Evolutionary conservation across 2,113 vertebrate genomes (phyloP).

Genomic region (Urocitellus parryii): DNA sequence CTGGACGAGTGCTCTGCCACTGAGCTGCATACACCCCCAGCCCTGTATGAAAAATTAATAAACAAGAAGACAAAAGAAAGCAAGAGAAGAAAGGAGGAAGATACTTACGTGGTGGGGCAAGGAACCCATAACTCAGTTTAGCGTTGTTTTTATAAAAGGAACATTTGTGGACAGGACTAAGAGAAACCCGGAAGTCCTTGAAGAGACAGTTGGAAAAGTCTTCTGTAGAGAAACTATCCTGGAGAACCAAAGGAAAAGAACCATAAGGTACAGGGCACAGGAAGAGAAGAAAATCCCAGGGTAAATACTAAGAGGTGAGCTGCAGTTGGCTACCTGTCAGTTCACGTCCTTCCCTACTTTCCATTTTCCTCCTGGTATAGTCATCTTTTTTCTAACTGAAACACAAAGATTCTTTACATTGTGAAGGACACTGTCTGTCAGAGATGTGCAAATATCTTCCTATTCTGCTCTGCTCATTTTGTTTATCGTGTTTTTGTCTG

Average conservation of each 20-base stretch:
- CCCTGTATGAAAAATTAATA: not conserved
- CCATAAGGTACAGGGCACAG: not conserved
- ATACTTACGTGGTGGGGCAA: constrained; percentile 86
- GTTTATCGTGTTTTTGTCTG: not conserved
- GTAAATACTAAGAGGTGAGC: not conserved
- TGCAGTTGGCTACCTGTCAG: not conserved
- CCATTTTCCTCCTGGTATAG: not conserved
- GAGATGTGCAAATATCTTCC: not conserved
- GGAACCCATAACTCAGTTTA: constrained; percentile 85
- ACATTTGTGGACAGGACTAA: constrained; percentile 85
- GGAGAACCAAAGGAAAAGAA: constrained; percentile 60
- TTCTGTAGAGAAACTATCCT: constrained; percentile 82
- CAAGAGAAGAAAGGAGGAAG: not conserved
- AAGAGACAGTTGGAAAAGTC: constrained; percentile 84
- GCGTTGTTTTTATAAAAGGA: constrained; percentile 86
- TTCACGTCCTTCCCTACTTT: not conserved
- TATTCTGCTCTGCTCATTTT: not conserved
- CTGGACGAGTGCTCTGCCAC: not conserved
- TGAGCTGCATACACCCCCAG: not conserved
- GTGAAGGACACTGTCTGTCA: not conserved
- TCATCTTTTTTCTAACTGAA: not conserved
- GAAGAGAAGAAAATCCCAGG: not conserved
- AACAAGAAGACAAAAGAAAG: not conserved
- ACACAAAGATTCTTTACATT: not conserved
- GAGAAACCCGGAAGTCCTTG: constrained; percentile 85